These are phyloP conservation scores for Eupeodes latifasciatus DNA, from an alignment of 2,888 invertebrate genomes.

Conservation along the genomic window DNA sequence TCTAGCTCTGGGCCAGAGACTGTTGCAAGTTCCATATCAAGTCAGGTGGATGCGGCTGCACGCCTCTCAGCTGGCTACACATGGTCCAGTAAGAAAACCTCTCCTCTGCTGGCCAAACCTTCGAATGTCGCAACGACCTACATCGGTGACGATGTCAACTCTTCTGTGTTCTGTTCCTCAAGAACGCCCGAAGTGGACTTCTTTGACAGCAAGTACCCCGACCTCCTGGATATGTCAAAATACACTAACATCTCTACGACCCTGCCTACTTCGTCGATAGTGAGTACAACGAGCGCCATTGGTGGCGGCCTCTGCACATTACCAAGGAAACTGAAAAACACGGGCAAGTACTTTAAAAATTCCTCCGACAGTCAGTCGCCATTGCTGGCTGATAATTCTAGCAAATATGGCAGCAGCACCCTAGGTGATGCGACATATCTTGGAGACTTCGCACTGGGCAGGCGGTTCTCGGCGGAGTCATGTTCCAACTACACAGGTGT, in stretches of 20 bases:
- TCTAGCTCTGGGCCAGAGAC: conserved; percentile 85
- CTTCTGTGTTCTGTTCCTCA: conserved; percentile 82
- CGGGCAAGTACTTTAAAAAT: conserved; percentile 82
- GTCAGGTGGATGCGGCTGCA: conserved; percentile 83
- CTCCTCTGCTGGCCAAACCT: conserved; percentile 80
- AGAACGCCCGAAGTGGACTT: conserved; percentile 83
- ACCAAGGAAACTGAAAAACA: conserved; percentile 84
- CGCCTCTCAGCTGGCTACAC: conserved; percentile 78
- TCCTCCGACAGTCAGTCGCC: conserved; percentile 90
- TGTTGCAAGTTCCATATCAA: conserved; percentile 86
- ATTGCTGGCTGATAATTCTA: conserved; percentile 86
- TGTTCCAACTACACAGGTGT: conserved; percentile 82
- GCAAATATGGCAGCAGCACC: conserved; percentile 90
- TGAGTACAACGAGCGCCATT: conserved; percentile 57
- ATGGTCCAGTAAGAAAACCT: conserved; percentile 82
- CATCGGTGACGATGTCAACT: conserved; percentile 81
- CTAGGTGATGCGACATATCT: conserved; percentile 87
- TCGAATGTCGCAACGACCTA: conserved; percentile 77
- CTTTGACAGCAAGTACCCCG: conserved; percentile 83
- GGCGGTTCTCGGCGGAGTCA: conserved; percentile 85
- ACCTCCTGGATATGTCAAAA: conserved; percentile 83
- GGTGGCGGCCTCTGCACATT: conserved; percentile 87
- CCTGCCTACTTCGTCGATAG: conserved; percentile 60
- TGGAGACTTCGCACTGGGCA: conserved; percentile 84
- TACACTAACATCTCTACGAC: conserved; percentile 78